phyloP scores from a whole-genome alignment of 1,140 invertebrate genomes.

The Penaeus vannamei region DNA sequence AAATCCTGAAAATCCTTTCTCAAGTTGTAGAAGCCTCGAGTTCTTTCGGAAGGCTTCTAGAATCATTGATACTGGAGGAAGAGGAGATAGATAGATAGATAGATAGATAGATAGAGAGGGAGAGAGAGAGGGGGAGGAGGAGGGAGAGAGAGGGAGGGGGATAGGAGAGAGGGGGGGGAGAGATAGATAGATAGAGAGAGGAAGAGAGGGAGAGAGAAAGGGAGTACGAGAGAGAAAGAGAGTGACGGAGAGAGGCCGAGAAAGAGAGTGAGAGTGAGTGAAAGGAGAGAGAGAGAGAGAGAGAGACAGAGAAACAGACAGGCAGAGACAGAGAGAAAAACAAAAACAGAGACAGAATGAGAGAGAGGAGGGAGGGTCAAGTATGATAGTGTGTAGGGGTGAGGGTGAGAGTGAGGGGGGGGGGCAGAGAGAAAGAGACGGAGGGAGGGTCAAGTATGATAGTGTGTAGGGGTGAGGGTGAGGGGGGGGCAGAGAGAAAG shows the following conservation, averaged over 20 bases:
- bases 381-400: neutral
- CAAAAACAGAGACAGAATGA: too few species aligned
- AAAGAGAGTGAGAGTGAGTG: neutral
- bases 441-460: neutral
- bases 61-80: too few species aligned
- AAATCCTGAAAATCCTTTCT: too few species aligned
- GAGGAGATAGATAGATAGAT: neutral
- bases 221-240: neutral
- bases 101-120: neutral
- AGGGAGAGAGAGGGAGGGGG: neutral
- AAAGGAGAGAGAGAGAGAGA: neutral
- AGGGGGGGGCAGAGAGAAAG: neutral
- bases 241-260: neutral
- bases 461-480: neutral
- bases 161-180: neutral
- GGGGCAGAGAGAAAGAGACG: neutral
- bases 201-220: constrained; percentile 6
- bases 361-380: too few species aligned
- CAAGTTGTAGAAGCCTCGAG: too few species aligned
- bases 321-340: too few species aligned
- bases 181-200: constrained; percentile 18
- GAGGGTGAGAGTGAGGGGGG: neutral
- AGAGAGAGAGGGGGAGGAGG: neutral
- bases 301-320: too few species aligned
- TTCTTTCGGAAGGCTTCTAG: too few species aligned